A percentile compares a stretch with the other conserved stretches of the same genome.
Conservation (phyloP, 1,140 invertebrate species). For the Drosophila novamexicana region DNA sequence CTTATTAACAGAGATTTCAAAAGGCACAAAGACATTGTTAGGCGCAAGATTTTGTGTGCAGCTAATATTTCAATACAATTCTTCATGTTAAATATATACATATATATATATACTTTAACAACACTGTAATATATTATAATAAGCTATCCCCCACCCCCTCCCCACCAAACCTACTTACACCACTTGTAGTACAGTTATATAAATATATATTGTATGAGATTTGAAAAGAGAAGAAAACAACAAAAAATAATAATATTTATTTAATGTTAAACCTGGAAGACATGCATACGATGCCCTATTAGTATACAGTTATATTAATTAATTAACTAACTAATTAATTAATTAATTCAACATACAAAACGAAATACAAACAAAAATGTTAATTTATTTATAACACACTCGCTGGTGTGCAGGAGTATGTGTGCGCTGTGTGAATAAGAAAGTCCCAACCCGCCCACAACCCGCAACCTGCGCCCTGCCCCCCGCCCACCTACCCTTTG, state of each 20-base stretch:
- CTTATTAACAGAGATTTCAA: constrained; percentile 24
- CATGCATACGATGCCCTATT: constrained; percentile 62
- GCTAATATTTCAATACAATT: constrained; percentile 35
- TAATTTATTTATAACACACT: constrained; percentile 69
- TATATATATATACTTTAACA: background rate
- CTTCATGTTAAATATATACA: constrained; percentile 35
- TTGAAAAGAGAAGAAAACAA: constrained; percentile 1
- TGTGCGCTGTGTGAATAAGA: constrained; percentile 47
- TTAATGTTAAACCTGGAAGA: constrained; percentile 70
- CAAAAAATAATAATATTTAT: constrained; percentile 37
- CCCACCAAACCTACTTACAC: constrained; percentile 3
- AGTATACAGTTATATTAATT: constrained; percentile 25
- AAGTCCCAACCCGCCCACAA: constrained; percentile 11
- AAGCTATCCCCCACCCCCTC: background rate
- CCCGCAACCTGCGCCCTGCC: background rate
- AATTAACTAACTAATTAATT: constrained; percentile 28
- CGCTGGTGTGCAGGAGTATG: constrained; percentile 6
- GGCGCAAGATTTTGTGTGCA: constrained; percentile 40
- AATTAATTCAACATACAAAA: constrained; percentile 8
- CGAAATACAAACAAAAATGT: constrained; percentile 53
- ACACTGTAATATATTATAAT: constrained; percentile 65
- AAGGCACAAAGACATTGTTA: constrained; percentile 53
- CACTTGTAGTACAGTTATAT: constrained; percentile 28
- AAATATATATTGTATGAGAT: constrained; percentile 15
- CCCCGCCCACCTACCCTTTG: constrained; percentile 5